Evolutionary conservation across 2,797 vertebrate species (phyloP).

Genomic region (Lophius americanus): DNA sequence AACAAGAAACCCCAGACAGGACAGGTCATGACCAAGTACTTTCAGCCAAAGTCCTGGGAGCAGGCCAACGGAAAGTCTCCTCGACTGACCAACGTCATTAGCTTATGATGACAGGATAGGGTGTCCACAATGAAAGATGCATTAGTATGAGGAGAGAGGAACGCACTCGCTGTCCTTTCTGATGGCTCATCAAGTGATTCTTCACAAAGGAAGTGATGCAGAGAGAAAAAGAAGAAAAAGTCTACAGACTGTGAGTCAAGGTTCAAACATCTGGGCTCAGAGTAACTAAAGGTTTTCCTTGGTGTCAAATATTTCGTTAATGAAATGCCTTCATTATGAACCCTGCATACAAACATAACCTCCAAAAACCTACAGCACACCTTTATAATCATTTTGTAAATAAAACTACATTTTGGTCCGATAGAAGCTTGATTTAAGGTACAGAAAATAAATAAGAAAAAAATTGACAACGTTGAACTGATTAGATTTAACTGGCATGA

Average conservation of each 20-base stretch:
- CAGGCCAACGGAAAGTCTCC: slow-evolving; percentile 69
- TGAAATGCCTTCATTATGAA: no score
- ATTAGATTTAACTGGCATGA: neutral
- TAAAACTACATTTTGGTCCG: no score
- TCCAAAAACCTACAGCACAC: no score
- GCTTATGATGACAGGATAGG: slow-evolving; percentile 71
- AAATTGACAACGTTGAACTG: neutral
- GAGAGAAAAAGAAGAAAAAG: neutral
- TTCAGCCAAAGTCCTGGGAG: slow-evolving; percentile 46
- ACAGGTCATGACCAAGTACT: slow-evolving; percentile 57
- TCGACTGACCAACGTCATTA: slow-evolving; percentile 53
- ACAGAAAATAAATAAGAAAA: neutral
- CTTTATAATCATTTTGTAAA: no score
- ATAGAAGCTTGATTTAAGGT: neutral
- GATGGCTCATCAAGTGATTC: slow-evolving; percentile 44
- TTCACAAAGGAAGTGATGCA: slow-evolving; percentile 22
- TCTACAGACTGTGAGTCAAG: slow-evolving; percentile 16
- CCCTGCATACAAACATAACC: no score
- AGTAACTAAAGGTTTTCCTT: slow-evolving; percentile 11
- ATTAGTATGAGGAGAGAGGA: slow-evolving; percentile 51
- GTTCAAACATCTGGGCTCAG: slow-evolving; percentile 21
- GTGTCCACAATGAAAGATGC: slow-evolving; percentile 74
- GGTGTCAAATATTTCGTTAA: neutral
- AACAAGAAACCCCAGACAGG: slow-evolving; percentile 62
- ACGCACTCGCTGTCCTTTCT: slow-evolving; percentile 56